These are phyloP conservation scores for Alectoris magna DNA, from an alignment of 2,797 vertebrate species.

Conservation along the genomic window DNA sequence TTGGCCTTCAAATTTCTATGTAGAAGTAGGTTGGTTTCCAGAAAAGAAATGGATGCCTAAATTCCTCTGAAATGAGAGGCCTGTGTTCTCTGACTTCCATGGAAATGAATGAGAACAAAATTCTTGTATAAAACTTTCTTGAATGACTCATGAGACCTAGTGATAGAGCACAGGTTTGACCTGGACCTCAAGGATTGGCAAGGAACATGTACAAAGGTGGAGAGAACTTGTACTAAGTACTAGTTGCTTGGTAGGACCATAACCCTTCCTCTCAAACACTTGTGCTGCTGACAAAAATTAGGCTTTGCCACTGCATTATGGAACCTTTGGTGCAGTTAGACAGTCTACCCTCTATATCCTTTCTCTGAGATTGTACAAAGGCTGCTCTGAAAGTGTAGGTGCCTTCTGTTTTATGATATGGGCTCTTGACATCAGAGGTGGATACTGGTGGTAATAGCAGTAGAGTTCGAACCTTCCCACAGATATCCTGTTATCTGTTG, in stretches of 20 bases:
- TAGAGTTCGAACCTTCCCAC: too few species aligned
- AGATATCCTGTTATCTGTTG: too few species aligned
- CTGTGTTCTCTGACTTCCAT: neutral
- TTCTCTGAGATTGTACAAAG: neutral
- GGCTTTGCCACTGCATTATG: neutral
- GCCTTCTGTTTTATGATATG: too few species aligned
- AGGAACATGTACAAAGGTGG: neutral
- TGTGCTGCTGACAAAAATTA: neutral
- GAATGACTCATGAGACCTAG: neutral
- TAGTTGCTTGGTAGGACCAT: neutral
- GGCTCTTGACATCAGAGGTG: too few species aligned
- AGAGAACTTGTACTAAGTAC: neutral
- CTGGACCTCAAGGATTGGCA: neutral
- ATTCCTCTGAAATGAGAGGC: neutral
- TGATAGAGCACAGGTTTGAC: neutral
- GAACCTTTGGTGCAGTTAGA: neutral
- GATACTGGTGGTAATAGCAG: too few species aligned
- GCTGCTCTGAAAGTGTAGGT: too few species aligned
- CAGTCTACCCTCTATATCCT: neutral
- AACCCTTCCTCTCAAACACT: fast-evolving
- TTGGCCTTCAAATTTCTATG: neutral
- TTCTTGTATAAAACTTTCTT: neutral
- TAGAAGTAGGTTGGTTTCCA: neutral
- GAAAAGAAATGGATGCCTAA: neutral
- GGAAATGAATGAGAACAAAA: neutral